These are phyloP conservation scores for Ditylenchus weischeri DNA, from an alignment of 2,888 invertebrate genomes.

Conservation along the genomic window DNA sequence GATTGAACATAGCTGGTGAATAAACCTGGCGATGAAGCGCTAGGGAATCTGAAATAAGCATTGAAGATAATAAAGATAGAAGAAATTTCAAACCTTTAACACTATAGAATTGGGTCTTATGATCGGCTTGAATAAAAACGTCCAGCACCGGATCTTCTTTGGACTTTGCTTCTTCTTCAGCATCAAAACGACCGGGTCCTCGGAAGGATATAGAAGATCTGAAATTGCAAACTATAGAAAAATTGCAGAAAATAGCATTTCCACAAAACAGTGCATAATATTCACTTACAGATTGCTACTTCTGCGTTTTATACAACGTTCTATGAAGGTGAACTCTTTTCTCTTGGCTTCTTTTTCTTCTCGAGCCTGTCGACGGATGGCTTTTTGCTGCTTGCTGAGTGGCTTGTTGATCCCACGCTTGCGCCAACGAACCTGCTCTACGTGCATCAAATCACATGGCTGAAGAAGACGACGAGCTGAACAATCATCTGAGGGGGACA, in stretches of 20 bases:
- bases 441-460: background rate
- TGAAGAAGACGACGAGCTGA: too few species aligned
- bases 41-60: constrained; percentile 65
- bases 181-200: constrained; percentile 43
- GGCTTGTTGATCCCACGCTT: constrained; percentile 52
- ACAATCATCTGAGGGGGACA: too few species aligned
- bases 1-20: constrained; percentile 77
- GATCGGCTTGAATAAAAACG: constrained; percentile 41
- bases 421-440: constrained; percentile 36
- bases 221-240: background rate
- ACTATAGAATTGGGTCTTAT: constrained; percentile 64
- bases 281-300: background rate
- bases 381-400: constrained; percentile 46
- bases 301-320: constrained; percentile 27
- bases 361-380: constrained; percentile 48
- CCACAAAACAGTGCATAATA: background rate
- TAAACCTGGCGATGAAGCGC: constrained; percentile 76
- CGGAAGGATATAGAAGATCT: constrained; percentile 1
- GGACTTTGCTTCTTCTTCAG: constrained; percentile 46
- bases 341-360: constrained; percentile 54
- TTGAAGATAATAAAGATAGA: too few species aligned
- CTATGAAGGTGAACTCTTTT: constrained; percentile 56
- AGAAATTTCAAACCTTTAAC: too few species aligned
- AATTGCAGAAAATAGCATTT: background rate
- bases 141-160: constrained; percentile 38